A percentile compares a stretch with the other conserved stretches of the same genome.
These are phyloP conservation scores for Epinephelus lanceolatus DNA, from an alignment of 2,113 vertebrate genomes.

Conservation along the genomic window DNA sequence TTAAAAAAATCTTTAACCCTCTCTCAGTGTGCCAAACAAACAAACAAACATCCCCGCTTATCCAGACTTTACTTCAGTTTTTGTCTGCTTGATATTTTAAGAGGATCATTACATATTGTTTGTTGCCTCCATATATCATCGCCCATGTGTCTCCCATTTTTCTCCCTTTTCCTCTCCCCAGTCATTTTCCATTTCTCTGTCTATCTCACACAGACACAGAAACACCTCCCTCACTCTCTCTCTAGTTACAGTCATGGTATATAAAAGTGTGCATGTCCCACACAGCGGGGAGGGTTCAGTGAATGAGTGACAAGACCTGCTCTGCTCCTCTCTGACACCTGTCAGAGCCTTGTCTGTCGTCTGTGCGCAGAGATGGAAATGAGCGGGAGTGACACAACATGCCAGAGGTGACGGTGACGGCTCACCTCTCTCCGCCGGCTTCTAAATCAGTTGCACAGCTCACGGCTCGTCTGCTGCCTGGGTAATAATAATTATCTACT, in stretches of 20 bases:
- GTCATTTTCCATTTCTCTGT: conserved; percentile 58
- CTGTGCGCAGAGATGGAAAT: conserved; percentile 90
- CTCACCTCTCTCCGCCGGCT: conserved; percentile 78
- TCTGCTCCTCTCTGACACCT: conserved; percentile 85
- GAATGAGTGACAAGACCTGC: conserved; percentile 91
- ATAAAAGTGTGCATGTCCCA: conserved; percentile 90
- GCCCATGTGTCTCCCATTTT: conserved; percentile 46
- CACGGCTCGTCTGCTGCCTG: conserved; percentile 44
- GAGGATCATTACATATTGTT: conserved; percentile 36
- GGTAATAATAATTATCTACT: conserved; percentile 69
- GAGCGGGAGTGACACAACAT: conserved; percentile 93
- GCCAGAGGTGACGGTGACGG: conserved; percentile 92
- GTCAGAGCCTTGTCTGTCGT: conserved; percentile 93
- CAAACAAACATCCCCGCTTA: background rate
- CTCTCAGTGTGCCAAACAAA: background rate
- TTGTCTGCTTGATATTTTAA: conserved; percentile 50
- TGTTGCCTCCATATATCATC: conserved; percentile 39
- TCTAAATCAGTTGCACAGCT: conserved; percentile 65
- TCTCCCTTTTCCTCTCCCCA: conserved; percentile 39
- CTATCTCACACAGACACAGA: conserved; percentile 54
- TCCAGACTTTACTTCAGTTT: background rate
- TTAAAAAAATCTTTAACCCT: background rate
- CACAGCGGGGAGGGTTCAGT: conserved; percentile 84
- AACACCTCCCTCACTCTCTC: conserved; percentile 54
- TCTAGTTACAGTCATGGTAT: conserved; percentile 82